Percentiles rank a stretch among this genome's conserved stretches.
These are phyloP conservation scores for Drosophila ezoana DNA, from an alignment of 2,888 invertebrate genomes.

Conservation along the genomic window DNA sequence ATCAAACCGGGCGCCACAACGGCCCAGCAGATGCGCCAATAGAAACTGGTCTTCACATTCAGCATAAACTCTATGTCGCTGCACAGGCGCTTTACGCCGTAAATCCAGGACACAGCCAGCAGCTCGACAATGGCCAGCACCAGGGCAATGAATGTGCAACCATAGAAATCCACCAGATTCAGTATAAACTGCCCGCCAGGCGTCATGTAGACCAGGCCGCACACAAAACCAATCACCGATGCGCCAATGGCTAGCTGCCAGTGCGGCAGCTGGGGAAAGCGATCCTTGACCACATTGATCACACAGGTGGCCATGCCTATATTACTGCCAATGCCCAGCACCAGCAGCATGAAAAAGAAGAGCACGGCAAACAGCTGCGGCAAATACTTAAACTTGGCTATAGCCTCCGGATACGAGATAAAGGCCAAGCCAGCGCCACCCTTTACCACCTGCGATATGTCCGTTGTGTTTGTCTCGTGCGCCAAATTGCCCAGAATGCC, in stretches of 20 bases:
- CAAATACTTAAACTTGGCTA: conserved; percentile 86
- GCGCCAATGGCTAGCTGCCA: conserved; percentile 86
- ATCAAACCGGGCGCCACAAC: conserved; percentile 90
- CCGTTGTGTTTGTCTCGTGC: conserved; percentile 86
- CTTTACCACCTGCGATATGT: conserved; percentile 89
- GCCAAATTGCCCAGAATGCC: conserved; percentile 93
- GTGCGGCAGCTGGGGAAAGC: conserved; percentile 84
- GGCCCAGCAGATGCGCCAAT: conserved; percentile 93
- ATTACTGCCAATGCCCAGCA: conserved; percentile 86
- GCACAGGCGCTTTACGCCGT: conserved; percentile 89
- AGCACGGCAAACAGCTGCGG: conserved; percentile 87
- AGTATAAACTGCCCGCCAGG: conserved; percentile 91
- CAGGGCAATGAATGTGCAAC: conserved; percentile 91
- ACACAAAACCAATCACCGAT: conserved; percentile 86
- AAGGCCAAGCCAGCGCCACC: conserved; percentile 92
- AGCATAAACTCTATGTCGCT: conserved; percentile 93
- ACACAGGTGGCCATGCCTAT: conserved; percentile 85
- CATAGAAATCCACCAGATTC: conserved; percentile 90
- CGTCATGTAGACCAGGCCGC: conserved; percentile 88
- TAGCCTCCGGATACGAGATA: conserved; percentile 89
- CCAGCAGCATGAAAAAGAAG: conserved; percentile 87
- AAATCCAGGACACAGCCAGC: conserved; percentile 90
- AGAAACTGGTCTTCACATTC: conserved; percentile 87
- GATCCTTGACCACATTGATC: conserved; percentile 85
- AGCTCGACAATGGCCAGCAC: conserved; percentile 89